A percentile compares a stretch with the other conserved stretches of the same genome.
Conservation (phyloP, 2,113 vertebrate species). For the Tragelaphus imberbis region DNA sequence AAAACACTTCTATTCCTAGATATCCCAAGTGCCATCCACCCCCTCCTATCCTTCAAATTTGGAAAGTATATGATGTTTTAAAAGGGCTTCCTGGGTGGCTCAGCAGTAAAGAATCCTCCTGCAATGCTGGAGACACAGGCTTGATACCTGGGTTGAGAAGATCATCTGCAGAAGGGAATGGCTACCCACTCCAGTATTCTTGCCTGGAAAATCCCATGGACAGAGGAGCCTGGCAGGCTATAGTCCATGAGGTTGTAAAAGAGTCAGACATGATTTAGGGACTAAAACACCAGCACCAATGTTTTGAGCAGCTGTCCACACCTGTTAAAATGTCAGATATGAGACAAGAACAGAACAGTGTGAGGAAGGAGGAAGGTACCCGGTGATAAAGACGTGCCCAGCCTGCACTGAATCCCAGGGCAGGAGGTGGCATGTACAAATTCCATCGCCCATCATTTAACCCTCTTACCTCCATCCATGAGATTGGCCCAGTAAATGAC, state of each 20-base stretch:
- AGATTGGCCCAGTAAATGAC: constrained; percentile 99
- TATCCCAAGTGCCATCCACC: no score
- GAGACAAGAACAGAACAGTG: accelerated
- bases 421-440: no score
- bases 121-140: background rate
- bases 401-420: accelerated
- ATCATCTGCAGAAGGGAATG: background rate
- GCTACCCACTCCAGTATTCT: background rate
- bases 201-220: background rate
- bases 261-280: background rate
- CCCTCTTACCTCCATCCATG: constrained; percentile 92
- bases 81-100: background rate
- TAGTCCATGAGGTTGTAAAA: background rate
- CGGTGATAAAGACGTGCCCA: accelerated
- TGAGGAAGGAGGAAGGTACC: background rate
- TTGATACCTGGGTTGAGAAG: background rate
- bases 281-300: background rate
- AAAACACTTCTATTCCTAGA: background rate
- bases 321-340: background rate
- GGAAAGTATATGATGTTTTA: background rate
- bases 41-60: accelerated
- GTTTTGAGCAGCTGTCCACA: background rate
- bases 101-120: background rate
- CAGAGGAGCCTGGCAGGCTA: background rate
- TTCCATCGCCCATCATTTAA: accelerated